Base-by-base conservation (phyloP, 1,140 invertebrate genomes). In the Phortica variegata region DNA sequence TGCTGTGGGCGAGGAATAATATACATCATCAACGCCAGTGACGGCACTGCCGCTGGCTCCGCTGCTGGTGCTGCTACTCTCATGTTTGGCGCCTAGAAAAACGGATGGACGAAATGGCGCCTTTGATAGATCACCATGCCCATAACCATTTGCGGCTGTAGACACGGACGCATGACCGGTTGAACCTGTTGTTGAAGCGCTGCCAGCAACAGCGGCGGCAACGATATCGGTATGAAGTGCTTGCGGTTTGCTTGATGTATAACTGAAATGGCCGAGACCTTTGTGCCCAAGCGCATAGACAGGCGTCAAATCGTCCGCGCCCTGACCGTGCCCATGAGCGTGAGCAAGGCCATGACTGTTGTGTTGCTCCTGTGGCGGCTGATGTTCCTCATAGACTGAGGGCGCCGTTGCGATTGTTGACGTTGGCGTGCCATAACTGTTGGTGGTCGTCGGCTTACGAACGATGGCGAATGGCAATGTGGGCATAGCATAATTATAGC, bases 101-200 rank as follows among this genome's bases (percentile, higher is more conserved):
- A 62, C 60, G 41, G 70, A 70, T 8, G 70, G 69, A 50, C 66
- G 70, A 36, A 73, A 73, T 0, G 70, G 70, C 1, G 60, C 53
- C 49, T 68, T 66, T 2, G 56, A 26, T 12, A 60, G 43, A 6
- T 65, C 61, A 3, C 38, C 52, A 34, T 34, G 32, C 6, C 13
- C 19, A 19, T 36, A 43, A 18, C 26, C 8, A 23, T 19, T n/a
- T n/a, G n/a, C n/a, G n/a, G 20, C 17, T 40, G 17, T 50, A 43
- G 0, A 34, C 42, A 16, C 32, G 20, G 8, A n/a, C n/a, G n/a
- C n/a, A n/a, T n/a, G n/a, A n/a, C n/a, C n/a, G n/a, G n/a, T n/a
- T n/a, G n/a, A n/a, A n/a, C n/a, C n/a, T n/a, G 12, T 18, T 21
- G 12, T 19, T 12, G 23, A 17, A 21, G 31, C 41, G 38, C 7